phyloP scores from a whole-genome alignment of 35 echinoderm and acorn worm genomes.

The Antedon bifida region DNA sequence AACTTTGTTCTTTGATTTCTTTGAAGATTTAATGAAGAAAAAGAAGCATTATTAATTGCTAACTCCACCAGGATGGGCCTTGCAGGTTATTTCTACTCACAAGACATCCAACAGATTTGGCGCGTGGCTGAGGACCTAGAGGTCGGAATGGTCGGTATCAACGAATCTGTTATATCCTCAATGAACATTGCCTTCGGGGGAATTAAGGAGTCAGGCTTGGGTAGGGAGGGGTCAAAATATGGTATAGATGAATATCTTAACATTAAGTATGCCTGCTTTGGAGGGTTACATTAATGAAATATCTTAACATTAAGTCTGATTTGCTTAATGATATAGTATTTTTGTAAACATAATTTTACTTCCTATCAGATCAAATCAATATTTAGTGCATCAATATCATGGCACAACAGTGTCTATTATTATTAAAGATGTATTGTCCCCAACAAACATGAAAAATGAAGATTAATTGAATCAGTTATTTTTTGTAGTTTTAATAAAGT shows the following conservation, averaged over 20 bases:
- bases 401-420: too few relatives aligned
- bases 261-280: slow-evolving; percentile 71
- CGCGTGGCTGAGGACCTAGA: slow-evolving; percentile 74
- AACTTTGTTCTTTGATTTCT: not conserved
- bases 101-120: slow-evolving; percentile 77
- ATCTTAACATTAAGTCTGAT: too few relatives aligned
- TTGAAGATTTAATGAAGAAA: slow-evolving; percentile 69
- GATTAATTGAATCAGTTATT: too few relatives aligned
- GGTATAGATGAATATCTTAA: slow-evolving; percentile 84
- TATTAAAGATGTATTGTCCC: too few relatives aligned
- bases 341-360: too few relatives aligned
- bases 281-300: not conserved
- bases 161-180: slow-evolving; percentile 38
- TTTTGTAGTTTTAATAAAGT: too few relatives aligned
- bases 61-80: slow-evolving; percentile 47
- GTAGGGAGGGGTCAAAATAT: slow-evolving; percentile 69
- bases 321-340: too few relatives aligned
- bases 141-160: slow-evolving; percentile 87
- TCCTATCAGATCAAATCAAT: too few relatives aligned
- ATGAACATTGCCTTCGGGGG: slow-evolving; percentile 53
- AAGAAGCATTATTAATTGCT: slow-evolving; percentile 61
- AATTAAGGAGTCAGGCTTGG: slow-evolving; percentile 77
- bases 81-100: slow-evolving; percentile 88
- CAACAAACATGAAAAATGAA: too few relatives aligned
- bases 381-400: too few relatives aligned